phyloP scores from a whole-genome alignment of 2,888 invertebrate species.

The Drosophila anceps region DNA sequence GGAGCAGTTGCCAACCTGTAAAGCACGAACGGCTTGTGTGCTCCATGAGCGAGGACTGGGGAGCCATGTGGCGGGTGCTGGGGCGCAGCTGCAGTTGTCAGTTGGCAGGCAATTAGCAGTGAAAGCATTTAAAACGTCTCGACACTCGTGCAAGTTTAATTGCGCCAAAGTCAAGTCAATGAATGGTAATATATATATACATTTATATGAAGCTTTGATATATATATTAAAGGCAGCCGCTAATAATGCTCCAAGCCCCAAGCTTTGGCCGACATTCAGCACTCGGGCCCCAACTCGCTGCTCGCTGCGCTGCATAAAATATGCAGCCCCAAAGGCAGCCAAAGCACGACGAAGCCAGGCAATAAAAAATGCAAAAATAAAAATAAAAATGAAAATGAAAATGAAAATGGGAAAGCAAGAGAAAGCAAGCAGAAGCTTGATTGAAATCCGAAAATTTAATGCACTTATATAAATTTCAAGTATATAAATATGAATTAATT shows the following conservation, averaged over 20 bases:
- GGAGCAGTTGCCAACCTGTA: slow-evolving; percentile 35
- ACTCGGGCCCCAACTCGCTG: background rate
- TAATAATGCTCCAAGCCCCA: slow-evolving; percentile 28
- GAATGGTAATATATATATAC: slow-evolving; percentile 35
- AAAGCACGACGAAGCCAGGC: slow-evolving; percentile 40
- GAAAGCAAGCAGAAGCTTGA: slow-evolving; percentile 6
- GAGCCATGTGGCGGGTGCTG: background rate
- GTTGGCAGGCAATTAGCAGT: slow-evolving; percentile 56
- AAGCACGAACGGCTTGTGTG: background rate
- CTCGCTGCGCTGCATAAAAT: slow-evolving; percentile 58
- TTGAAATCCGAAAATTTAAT: slow-evolving; percentile 9
- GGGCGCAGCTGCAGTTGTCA: slow-evolving; percentile 19
- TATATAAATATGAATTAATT: no score
- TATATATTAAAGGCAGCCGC: slow-evolving; percentile 52
- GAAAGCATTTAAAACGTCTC: slow-evolving; percentile 57
- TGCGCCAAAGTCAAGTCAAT: slow-evolving; percentile 62
- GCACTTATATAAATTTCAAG: slow-evolving; percentile 12
- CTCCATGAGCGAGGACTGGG: no score
- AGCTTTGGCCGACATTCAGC: slow-evolving; percentile 42
- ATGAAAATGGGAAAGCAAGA: background rate
- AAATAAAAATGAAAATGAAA: background rate
- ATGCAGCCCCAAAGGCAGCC: slow-evolving; percentile 59
- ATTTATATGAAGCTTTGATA: slow-evolving; percentile 5
- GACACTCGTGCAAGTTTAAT: slow-evolving; percentile 62
- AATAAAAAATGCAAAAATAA: slow-evolving; percentile 45